A percentile compares a stretch with the other conserved stretches of the same genome.
Evolutionary conservation across 2,113 vertebrate genomes (phyloP).

Genomic region (Camelus bactrianus): DNA sequence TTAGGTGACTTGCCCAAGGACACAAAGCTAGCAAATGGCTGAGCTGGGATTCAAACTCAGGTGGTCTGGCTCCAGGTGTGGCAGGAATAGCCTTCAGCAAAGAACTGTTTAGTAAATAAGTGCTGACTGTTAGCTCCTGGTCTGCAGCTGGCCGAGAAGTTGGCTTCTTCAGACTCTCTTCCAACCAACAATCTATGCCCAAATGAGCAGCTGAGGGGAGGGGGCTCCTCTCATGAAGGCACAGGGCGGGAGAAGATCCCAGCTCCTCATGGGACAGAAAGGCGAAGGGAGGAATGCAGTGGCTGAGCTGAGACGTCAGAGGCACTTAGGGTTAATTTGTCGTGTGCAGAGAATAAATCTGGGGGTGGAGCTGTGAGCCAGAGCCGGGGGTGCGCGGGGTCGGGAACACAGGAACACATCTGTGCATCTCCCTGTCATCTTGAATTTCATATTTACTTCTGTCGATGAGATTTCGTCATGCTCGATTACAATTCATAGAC

Average conservation of each 20-base stretch:
- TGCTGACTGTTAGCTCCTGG: not conserved
- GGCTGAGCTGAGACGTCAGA: constrained; percentile 61
- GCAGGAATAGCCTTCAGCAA: not conserved
- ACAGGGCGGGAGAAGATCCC: not conserved
- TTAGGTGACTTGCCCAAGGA: not conserved
- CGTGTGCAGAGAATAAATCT: constrained; percentile 77
- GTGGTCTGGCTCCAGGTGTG: no score
- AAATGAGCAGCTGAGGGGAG: not conserved
- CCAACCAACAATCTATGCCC: not conserved
- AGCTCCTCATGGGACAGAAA: not conserved
- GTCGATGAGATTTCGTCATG: constrained; percentile 88
- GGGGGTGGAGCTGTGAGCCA: constrained; percentile 52
- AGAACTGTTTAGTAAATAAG: not conserved
- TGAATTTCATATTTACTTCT: constrained; percentile 89
- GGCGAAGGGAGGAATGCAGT: not conserved
- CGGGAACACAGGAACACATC: not conserved
- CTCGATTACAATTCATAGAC: constrained; percentile 90
- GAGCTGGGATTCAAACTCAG: not conserved
- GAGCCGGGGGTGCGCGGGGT: not conserved
- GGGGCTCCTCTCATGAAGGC: not conserved
- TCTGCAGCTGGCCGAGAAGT: not conserved
- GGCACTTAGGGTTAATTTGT: constrained; percentile 77
- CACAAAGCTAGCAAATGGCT: not conserved
- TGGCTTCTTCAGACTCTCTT: constrained; percentile 12
- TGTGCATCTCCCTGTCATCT: constrained; percentile 79